Evolutionary conservation across 2,888 invertebrate genomes (phyloP), one percentile per base, ranked within the genome.

Genomic region (Morpho achilles): DNA sequence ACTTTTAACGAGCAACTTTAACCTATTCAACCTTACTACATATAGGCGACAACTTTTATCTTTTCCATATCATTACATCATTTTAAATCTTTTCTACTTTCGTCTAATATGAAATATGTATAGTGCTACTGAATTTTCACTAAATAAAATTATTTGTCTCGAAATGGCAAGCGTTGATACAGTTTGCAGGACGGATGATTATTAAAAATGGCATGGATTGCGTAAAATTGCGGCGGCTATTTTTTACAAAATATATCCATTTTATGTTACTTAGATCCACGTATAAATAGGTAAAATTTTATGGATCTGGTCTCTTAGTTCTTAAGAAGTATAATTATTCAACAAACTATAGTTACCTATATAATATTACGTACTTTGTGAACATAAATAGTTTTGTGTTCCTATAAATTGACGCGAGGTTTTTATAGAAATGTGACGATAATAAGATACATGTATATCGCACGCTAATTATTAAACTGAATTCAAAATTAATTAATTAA

Each of bases 111-210:
- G 10, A 39, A 40, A 58, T 44, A 49, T 40, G 43, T 42, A 43
- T 58, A 32, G 23, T 45, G 48, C 8, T 50, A 7, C 22, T 48
- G 49, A 1, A 49, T 48, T 52, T 56, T 32, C 43, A 55, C 63
- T 63, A 63, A 58, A 58, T 60, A 63, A 61, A 65, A 65, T 63
- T 61, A 63, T 63, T 59, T 58, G 61, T 65, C 59, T 45, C 56
- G 10, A 58, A 56, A 61, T 61, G 62, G 65, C 66, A 65, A 67
- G 67, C 66, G 56, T 54, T 52, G 58, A 59, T 54, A 44, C 41
- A 46, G 47, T 49, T 43, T 60, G 59, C 53, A 59, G 67, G 67
- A 67, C 66, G 67, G 67, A 65, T 59, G 62, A 62, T 56, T 40
- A 10, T 46, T 51, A 50, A 48, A 53, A 54, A 63, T 63, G 61